Evolutionary conservation across 2,888 invertebrate species (phyloP).

Genomic region (Hylaea fasciaria): DNA sequence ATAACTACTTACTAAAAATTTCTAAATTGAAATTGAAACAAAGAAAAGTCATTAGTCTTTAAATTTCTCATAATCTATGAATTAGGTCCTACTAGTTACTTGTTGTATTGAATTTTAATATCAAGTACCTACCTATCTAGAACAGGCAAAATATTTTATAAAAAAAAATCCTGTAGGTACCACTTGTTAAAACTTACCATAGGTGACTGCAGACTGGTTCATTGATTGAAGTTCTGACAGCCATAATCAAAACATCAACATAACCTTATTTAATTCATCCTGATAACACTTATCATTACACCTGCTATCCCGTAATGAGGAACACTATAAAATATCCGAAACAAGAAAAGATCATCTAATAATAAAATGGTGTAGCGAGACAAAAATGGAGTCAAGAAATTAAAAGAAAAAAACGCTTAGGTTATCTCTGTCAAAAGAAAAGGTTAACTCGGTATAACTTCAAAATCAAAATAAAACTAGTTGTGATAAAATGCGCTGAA

Average conservation of each 20-base stretch:
- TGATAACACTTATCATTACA: slow-evolving; percentile 33
- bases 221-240: slow-evolving; percentile 31
- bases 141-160: too few relatives aligned
- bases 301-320: neutral
- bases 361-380: slow-evolving; percentile 63
- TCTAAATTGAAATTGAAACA: too few relatives aligned
- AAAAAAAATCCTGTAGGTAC: neutral
- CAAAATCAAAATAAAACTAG: slow-evolving; percentile 42
- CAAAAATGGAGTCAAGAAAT: slow-evolving; percentile 80
- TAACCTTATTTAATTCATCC: slow-evolving; percentile 69
- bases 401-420: slow-evolving; percentile 62
- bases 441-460: slow-evolving; percentile 63
- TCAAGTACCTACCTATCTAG: too few relatives aligned
- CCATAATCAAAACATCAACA: slow-evolving; percentile 82
- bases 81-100: too few relatives aligned
- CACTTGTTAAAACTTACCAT: slow-evolving; percentile 1
- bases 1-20: too few relatives aligned
- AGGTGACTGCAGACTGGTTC: slow-evolving; percentile 21
- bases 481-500: slow-evolving; percentile 37
- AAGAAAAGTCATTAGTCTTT: too few relatives aligned
- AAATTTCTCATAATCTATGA: too few relatives aligned
- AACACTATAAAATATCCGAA: slow-evolving; percentile 20
- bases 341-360: slow-evolving; percentile 46
- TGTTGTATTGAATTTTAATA: too few relatives aligned
- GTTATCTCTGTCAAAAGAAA: slow-evolving; percentile 78